Base-by-base conservation (phyloP, 2,888 invertebrate species). In the Protonemura montana region DNA sequence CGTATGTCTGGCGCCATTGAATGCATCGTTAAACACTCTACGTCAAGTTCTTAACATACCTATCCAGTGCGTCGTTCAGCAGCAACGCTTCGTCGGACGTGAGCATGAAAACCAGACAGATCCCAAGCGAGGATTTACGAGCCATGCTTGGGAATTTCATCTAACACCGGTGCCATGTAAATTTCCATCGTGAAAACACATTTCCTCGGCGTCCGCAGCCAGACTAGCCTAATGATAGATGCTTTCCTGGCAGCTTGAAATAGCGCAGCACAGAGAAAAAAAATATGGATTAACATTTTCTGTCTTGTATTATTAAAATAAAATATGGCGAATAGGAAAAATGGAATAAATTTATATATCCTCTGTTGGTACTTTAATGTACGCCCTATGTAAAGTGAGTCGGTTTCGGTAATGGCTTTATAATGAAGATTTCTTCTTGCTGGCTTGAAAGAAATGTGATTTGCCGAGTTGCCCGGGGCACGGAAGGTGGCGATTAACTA, bases 211-310 rank as follows among this genome's bases (percentile, higher is more conserved):
- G n/a, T n/a, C n/a, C n/a, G n/a, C n/a, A n/a, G n/a, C 59, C 16
- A 59, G 59, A 59, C 59, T 13, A 35, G 10, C 35, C 21, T 59
- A 59, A 59, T 59, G 59, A 59, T 59, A 59, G 59, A 59, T 59
- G 59, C 59, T 59, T 59, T 59, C 59, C 59, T 59, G 59, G 16
- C 59, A 59, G 59, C 59, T 59, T 35, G 35, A 59, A 10, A 59
- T 59, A 59, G 59, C 13, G 21, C 35, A 35, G 5, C 35, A 35
- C 10, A 13, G 16, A 59, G 6, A 10, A 13, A 59, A 59, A 59
- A 59, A 59, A 59, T 59, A 35, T 59, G 59, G 16, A 59, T 59
- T 59, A 59, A 59, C 59, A 59, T 59, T 59, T 59, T 59, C 59
- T 59, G 59, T 59, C 59, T 59, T 16, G 59, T 59, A 59, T 59